Base-by-base conservation (phyloP, 2,113 vertebrate genomes). In the Sterrhoptilus dennistouni region DNA sequence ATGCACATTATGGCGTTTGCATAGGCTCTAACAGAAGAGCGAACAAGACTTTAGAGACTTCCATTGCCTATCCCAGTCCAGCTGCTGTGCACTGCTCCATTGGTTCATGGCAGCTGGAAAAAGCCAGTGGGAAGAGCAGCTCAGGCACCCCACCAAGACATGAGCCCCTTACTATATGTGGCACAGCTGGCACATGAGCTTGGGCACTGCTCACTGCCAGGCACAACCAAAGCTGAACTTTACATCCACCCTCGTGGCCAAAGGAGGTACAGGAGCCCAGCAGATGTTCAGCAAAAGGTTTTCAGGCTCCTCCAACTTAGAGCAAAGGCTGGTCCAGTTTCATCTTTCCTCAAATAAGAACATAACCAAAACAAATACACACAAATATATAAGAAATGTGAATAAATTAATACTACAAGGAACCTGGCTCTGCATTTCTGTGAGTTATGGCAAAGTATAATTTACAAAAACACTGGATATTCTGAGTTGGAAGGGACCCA, bases 231-330 rank as follows among this genome's bases (percentile, higher is more conserved):
- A 66, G 22, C 18, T 66, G 28, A 45, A 20, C 45, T 78, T 61
- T 19, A 38, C 19, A 69, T 42, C 15, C 35, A 1, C 14, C 25
- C 40, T 15, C 1, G 0, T 14, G 33, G 82, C 20, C 28, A 11
- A 2, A 0, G 6, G n/a, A 65, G 54, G 28, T 44, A 56, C 16
- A 40, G n/a, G n/a, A n/a, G 57, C 22, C 66, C 44, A 65, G 9
- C 31, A 60, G 27, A 19, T 3, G 44, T 4, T 49, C 1, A 1
- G 63, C 79, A 60, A 68, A 68, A 63, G 14, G 19, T 8, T 36
- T 70, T n/a, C 8, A 28, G 42, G 33, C 14, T 79, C 17, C 59
- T 65, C 68, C 17, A 35, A 5, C 18, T 68, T 35, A 20, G 2
- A 65, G 40, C 24, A 12, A 75, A 64, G 19, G 8, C 10, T 3